These are phyloP conservation scores for Pitangus sulphuratus DNA, from an alignment of 2,797 vertebrate species.

Conservation along the genomic window DNA sequence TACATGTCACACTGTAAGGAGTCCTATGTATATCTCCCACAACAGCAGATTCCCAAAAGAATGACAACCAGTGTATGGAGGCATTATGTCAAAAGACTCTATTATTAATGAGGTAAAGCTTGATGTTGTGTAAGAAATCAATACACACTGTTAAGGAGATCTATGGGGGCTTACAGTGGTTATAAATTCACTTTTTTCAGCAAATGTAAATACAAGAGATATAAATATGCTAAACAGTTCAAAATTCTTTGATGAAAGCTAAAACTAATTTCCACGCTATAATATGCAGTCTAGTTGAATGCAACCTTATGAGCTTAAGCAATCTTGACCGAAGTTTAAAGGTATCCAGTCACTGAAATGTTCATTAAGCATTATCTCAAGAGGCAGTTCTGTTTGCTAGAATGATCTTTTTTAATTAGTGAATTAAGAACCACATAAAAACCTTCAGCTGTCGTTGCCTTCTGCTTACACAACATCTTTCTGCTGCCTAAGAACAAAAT, in stretches of 20 bases:
- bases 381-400: slow-evolving; percentile 58
- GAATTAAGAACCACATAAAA: slow-evolving; percentile 57
- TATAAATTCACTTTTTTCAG: slow-evolving; percentile 71
- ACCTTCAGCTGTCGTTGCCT: slow-evolving; percentile 17
- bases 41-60: slow-evolving; percentile 23
- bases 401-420: slow-evolving; percentile 57
- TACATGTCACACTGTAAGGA: slow-evolving; percentile 4
- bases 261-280: slow-evolving; percentile 39
- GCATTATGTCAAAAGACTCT: slow-evolving; percentile 28
- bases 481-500: slow-evolving; percentile 27
- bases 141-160: slow-evolving; percentile 24
- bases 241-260: slow-evolving; percentile 37
- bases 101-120: slow-evolving; percentile 67
- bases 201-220: slow-evolving; percentile 60
- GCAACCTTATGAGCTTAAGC: slow-evolving; percentile 33
- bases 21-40: background rate
- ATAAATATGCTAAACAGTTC: slow-evolving; percentile 57
- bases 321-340: slow-evolving; percentile 57
- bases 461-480: slow-evolving; percentile 48
- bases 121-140: slow-evolving; percentile 45
- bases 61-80: slow-evolving; percentile 20
- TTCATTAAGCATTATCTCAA: slow-evolving; percentile 69
- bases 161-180: slow-evolving; percentile 3
- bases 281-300: slow-evolving; percentile 36
- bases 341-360: slow-evolving; percentile 45